Percentiles rank a stretch among this genome's conserved stretches.
Conservation (phyloP, 2,888 invertebrate species). For the Chrysolina oricalcia region DNA sequence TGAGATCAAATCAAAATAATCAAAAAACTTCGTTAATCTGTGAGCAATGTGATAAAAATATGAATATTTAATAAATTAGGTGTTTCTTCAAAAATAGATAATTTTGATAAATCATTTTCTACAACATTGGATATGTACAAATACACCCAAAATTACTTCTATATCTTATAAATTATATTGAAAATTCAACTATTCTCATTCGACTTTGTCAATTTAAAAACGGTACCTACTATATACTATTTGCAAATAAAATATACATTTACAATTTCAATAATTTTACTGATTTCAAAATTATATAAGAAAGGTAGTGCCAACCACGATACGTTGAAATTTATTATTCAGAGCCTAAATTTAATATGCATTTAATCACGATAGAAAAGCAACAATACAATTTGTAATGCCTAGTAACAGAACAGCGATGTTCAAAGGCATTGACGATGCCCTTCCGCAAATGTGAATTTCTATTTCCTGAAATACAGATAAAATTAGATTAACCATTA, state of each 20-base stretch:
- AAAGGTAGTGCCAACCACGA: conserved; percentile 46
- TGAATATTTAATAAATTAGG: conserved; percentile 21
- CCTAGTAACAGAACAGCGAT: conserved; percentile 58
- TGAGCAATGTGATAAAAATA: conserved; percentile 22
- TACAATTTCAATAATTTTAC: conserved; percentile 44
- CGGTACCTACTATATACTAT: conserved; percentile 53
- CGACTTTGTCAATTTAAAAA: conserved; percentile 57
- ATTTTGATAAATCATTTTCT: conserved; percentile 54
- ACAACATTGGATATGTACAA: conserved; percentile 62
- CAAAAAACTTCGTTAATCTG: background rate
- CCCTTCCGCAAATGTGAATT: conserved; percentile 77
- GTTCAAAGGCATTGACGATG: conserved; percentile 62
- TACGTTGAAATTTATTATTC: conserved; percentile 46
- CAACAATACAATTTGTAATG: conserved; percentile 60
- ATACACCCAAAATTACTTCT: conserved; percentile 67
- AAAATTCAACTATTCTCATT: conserved; percentile 68
- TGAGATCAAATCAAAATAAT: background rate
- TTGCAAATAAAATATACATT: conserved; percentile 53
- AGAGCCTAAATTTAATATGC: conserved; percentile 51
- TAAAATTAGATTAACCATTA: background rate
- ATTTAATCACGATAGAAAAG: conserved; percentile 64
- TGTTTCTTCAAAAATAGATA: conserved; percentile 54
- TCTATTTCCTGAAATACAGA: conserved; percentile 76
- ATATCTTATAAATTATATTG: conserved; percentile 68
- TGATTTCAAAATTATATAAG: conserved; percentile 44